Evolutionary conservation across 2,888 invertebrate genomes (phyloP), one percentile per base, ranked within the genome.

Genomic region (Agrotis clavis): DNA sequence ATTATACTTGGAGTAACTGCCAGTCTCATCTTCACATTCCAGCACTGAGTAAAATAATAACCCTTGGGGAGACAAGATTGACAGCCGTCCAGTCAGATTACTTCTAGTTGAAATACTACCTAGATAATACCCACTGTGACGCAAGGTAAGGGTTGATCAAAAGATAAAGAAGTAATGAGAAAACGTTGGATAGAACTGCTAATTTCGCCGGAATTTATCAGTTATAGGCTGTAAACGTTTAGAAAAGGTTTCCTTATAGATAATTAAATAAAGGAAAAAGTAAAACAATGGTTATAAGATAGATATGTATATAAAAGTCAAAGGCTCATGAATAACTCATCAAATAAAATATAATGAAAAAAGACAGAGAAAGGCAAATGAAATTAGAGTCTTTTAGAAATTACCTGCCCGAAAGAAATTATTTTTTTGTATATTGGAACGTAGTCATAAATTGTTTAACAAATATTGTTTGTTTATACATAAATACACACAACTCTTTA

Each of bases 111-210:
- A n/a, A 6, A 6, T 35, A 57, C 57, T 57, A 0, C 5, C 18
- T n/a, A 41, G 30, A 30, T 11, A 30, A 35, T 13, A 35, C n/a
- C 13, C n/a, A 35, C 57, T 57, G 57, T 57, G 57, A 57, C 57
- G 35, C 35, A 2, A 30, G 50, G 59, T 53, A 61, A 74, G 62
- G 57, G 50, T 69, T 79, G 79, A 74, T 66, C 61, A 62, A 66
- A 74, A 79, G 69, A 79, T 69, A 78, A 74, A 72, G 56, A 62
- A 54, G 4, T 77, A 78, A 77, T 65, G 62, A 79, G 50, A 74
- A 74, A 74, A 66, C 53, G 51, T 30, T 6, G 19, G 51, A 73
- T 47, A 45, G 25, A 45, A 35, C 45, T 25, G 68, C 51, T 79
- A 64, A 78, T 67, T 63, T 50, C n/a, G 60, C 41, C 13, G 63